Conservation (phyloP, 2,113 vertebrate genomes). For the Marmota flaviventris region DNA sequence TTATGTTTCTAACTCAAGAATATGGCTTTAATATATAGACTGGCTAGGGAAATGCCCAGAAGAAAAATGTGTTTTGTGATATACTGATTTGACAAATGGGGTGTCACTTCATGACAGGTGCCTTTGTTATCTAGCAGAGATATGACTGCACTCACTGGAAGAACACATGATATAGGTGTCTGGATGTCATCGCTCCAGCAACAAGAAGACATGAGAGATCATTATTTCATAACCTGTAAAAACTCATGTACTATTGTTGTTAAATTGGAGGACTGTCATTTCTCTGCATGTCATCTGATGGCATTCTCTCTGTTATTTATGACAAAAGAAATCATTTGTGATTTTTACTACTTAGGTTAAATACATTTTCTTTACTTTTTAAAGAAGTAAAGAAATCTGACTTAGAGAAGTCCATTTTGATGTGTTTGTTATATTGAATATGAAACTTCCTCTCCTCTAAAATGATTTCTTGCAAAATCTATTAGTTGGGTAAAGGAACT, state of each 20-base stretch:
- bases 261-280: slow-evolving; percentile 27
- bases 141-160: background rate
- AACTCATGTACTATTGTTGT: slow-evolving; percentile 47
- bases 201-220: slow-evolving; percentile 7
- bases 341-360: slow-evolving; percentile 25
- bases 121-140: slow-evolving; percentile 72
- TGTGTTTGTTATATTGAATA: background rate
- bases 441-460: background rate
- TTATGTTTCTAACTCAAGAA: background rate
- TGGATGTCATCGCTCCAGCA: background rate
- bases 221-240: slow-evolving; percentile 53
- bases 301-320: slow-evolving; percentile 59
- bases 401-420: background rate
- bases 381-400: background rate
- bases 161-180: background rate
- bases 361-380: slow-evolving; percentile 24
- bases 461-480: background rate
- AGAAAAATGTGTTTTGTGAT: slow-evolving; percentile 59
- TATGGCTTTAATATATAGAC: background rate
- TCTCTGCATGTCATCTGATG: background rate
- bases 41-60: slow-evolving; percentile 11
- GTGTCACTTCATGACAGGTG: slow-evolving; percentile 50
- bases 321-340: background rate
- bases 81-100: slow-evolving; percentile 55
- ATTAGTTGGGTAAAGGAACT: background rate